A percentile compares a stretch with the other conserved stretches of the same genome.
Conservation (phyloP, 2,797 vertebrate genomes). For the Labeo calbasu region DNA sequence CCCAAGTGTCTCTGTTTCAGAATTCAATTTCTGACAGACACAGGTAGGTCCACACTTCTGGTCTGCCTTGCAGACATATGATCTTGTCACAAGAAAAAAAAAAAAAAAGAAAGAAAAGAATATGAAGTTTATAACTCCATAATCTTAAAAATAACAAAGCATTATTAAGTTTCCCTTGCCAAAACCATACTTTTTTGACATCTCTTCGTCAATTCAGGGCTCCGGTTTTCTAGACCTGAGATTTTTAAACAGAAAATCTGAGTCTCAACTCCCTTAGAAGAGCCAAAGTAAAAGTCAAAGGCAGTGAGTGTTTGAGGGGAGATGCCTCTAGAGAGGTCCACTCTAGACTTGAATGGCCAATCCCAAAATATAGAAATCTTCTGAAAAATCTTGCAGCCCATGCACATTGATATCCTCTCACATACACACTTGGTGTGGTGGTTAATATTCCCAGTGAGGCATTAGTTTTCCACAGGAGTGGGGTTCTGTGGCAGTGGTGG, state of each 20-base stretch:
- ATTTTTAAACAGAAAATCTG: background rate
- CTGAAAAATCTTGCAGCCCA: constrained; percentile 4
- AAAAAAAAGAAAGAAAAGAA: background rate
- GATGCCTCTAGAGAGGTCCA: constrained; percentile 19
- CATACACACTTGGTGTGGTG: background rate
- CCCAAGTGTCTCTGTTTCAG: constrained; percentile 49
- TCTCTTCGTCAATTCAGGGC: background rate
- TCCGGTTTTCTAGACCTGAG: constrained; percentile 24
- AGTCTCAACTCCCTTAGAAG: constrained; percentile 1
- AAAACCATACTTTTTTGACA: constrained; percentile 2
- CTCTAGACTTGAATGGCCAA: constrained; percentile 24
- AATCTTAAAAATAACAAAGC: constrained; percentile 16
- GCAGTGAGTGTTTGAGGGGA: constrained; percentile 38
- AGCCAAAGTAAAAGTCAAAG: constrained; percentile 40
- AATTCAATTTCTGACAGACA: constrained; percentile 60
- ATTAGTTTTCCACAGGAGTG: constrained; percentile 89
- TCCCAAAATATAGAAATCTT: constrained; percentile 11
- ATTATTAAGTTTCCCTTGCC: constrained; percentile 6
- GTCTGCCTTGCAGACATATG: constrained; percentile 64
- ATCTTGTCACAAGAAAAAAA: constrained; percentile 35
- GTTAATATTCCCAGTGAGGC: background rate
- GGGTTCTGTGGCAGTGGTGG: constrained; percentile 77
- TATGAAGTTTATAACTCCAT: constrained; percentile 29
- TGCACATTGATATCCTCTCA: background rate
- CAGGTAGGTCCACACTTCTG: constrained; percentile 28